Evolutionary conservation across 2,113 vertebrate genomes (phyloP).

Genomic region (Phyllopteryx taeniolatus): DNA sequence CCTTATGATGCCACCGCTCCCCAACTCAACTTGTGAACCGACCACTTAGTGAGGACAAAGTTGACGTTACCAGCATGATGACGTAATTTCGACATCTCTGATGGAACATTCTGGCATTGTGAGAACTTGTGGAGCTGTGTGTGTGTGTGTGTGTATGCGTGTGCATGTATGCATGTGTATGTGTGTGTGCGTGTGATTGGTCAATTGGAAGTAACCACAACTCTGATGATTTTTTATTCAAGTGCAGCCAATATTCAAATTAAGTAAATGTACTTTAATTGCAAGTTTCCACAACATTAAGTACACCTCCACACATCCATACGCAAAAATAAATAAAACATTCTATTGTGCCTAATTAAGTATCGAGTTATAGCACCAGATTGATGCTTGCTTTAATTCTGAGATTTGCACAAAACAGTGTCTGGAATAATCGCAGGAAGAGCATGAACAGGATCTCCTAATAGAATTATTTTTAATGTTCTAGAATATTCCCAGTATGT

Average conservation of each 20-base stretch:
- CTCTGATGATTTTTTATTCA: no score
- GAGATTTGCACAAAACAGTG: background rate
- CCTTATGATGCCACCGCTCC: background rate
- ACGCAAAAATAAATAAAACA: background rate
- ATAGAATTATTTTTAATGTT: background rate
- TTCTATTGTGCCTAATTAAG: background rate
- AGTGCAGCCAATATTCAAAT: no score
- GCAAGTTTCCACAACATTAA: no score
- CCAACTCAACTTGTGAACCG: slow-evolving; percentile 2
- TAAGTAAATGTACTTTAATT: no score
- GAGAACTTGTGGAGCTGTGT: background rate
- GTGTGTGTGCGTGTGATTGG: background rate
- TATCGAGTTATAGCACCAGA: background rate
- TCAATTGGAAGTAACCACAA: no score
- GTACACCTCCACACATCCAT: no score
- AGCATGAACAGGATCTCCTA: background rate
- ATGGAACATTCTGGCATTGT: background rate
- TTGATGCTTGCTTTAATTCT: no score
- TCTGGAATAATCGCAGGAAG: no score
- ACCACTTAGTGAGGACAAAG: background rate
- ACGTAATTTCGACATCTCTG: background rate
- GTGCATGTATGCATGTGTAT: background rate
- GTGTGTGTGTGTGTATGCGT: background rate
- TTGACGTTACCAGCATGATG: background rate
- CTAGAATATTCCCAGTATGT: background rate